Conservation (phyloP, 2,113 vertebrate genomes). For the Ceuthmochares aereus region DNA sequence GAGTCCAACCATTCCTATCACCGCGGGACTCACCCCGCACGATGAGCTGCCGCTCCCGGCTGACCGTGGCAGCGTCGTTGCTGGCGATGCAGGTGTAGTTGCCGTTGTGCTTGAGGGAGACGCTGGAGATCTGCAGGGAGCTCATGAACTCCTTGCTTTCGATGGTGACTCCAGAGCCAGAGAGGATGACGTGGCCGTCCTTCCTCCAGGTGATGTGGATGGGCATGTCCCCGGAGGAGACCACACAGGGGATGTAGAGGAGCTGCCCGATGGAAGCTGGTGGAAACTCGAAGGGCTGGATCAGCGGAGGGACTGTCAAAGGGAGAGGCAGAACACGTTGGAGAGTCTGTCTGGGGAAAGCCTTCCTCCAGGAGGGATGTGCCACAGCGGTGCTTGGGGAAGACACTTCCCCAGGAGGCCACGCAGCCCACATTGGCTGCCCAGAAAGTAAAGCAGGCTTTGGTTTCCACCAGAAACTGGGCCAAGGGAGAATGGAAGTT, state of each 20-base stretch:
- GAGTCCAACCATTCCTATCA: too few species aligned
- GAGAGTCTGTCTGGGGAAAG: not conserved
- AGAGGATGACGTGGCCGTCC: conserved; percentile 95
- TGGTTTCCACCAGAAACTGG: not conserved
- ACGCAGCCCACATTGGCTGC: not conserved
- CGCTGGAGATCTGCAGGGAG: conserved; percentile 97
- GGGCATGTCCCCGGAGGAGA: conserved; percentile 98
- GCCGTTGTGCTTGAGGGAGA: conserved; percentile 97
- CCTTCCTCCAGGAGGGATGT: not conserved
- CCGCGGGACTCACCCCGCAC: conserved; percentile 86
- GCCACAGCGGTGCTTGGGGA: accelerated
- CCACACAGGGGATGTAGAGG: conserved; percentile 98
- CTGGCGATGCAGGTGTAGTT: conserved; percentile 99
- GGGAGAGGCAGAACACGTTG: not conserved
- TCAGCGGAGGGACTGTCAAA: conserved; percentile 90
- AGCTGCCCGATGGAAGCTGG: conserved; percentile 96
- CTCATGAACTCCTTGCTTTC: conserved; percentile 99
- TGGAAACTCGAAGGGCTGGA: conserved; percentile 98
- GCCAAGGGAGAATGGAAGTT: not conserved
- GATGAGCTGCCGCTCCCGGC: conserved; percentile 95
- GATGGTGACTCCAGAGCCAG: conserved; percentile 92
- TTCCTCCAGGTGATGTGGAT: conserved; percentile 99
- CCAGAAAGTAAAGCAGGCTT: not conserved
- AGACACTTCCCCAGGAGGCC: not conserved
- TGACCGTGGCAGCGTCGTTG: conserved; percentile 95